These are phyloP conservation scores for Tupaia chinensis DNA, from an alignment of 2,113 vertebrate species.

Conservation along the genomic window DNA sequence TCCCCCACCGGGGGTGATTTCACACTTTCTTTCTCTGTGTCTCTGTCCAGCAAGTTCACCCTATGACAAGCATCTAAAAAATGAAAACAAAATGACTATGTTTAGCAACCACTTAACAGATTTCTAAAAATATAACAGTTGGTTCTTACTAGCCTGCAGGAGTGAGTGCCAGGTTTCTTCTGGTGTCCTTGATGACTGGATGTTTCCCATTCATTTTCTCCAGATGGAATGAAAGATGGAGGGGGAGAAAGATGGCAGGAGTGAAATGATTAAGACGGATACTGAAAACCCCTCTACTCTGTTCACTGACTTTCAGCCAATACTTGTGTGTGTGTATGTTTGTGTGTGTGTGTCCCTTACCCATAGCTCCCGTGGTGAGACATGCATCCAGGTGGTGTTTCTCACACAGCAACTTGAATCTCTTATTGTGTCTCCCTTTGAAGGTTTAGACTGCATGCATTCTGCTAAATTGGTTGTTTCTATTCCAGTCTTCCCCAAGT, in stretches of 20 bases:
- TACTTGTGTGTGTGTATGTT: not conserved
- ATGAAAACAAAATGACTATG: not conserved
- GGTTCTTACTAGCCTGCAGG: not conserved
- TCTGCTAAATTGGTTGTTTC: not conserved
- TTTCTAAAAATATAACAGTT: not conserved
- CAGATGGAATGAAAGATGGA: not conserved
- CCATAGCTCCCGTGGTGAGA: not conserved
- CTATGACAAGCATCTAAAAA: too few relatives aligned
- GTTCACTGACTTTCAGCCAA: not conserved
- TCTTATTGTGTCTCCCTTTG: not conserved
- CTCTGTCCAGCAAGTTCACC: too few relatives aligned
- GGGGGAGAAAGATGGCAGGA: not conserved
- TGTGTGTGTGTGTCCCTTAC: not conserved
- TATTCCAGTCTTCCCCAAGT: not conserved
- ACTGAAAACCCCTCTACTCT: not conserved
- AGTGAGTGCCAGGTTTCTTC: not conserved
- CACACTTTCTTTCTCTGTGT: too few relatives aligned
- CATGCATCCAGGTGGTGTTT: not conserved
- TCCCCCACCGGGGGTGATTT: too few relatives aligned
- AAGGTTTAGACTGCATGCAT: not conserved
- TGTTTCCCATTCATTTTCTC: not conserved
- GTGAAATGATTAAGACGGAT: not conserved
- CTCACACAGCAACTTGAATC: too few relatives aligned
- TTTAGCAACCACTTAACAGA: not conserved
- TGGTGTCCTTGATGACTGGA: not conserved